Base-by-base conservation (phyloP, 2,888 invertebrate species). In the Conchocele bisecta region DNA sequence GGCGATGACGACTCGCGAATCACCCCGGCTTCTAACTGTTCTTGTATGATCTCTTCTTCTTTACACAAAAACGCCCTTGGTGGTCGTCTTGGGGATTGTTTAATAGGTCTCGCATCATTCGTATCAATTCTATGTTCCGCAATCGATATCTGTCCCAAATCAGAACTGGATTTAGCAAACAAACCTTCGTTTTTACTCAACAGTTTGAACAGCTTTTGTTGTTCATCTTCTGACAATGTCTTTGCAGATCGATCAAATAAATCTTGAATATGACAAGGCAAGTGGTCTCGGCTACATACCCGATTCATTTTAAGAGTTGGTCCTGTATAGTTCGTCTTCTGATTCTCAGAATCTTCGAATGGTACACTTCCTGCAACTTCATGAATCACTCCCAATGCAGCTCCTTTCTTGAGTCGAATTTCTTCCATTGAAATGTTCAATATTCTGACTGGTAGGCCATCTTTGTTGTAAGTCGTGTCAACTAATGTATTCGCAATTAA, bases 11-110 rank as follows among this genome's bases (percentile, higher is more conserved):
- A 26, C 17, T 28, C 48, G 3, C 48, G 48, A 48, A 48, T 48
- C 4, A 48, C 48, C 6, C 48, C 48, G 11, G 48, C 48, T 28
- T 28, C n/a, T 5, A 48, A 15, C 28, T 48, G 48, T 9, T 48
- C 48, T 15, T 48, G 48, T 20, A 48, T 48, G n/a, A 48, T 48
- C 4, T 28, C 48, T n/a, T 48, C n/a, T 48, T 48, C 48, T 46
- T 46, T 46, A 4, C 46, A 15, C 15, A 17, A 11, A n/a, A 28
- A 15, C 28, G 29, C 17, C 31, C 5, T 48, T 3, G 26, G 48
- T 15, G 48, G 48, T 48, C 48, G 28, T 5, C 48, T 3, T 48
- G 48, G 29, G 17, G 48, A 28, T 17, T 48, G 48, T 48, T 48
- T 48, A n/a, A 48, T 48, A 29, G 48, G 48, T 3, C 15, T 24